Base-by-base conservation (phyloP, 2,888 invertebrate species). In the Mycalesis mineus region DNA sequence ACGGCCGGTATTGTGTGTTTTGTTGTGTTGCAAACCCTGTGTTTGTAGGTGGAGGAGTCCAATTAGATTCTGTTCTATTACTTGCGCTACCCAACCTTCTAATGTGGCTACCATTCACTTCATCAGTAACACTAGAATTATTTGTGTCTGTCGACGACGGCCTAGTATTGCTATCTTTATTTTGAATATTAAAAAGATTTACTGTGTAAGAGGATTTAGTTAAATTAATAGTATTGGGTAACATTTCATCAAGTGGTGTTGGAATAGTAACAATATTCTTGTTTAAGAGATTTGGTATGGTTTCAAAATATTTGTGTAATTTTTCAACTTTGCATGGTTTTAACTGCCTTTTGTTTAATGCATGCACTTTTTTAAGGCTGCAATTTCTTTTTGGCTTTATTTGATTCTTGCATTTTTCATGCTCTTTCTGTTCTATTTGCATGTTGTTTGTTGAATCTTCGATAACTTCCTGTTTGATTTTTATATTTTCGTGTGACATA, bases 141-240 rank as follows among this genome's bases (percentile, higher is more conserved):
- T 64, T 63, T 11, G 69, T 55, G 7, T 61, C 60, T 31, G 64
- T 61, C 5, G 74, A 69, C 5, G 60, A 22, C 2, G 67, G 54
- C 36, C 54, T 9, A 1, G 31, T 7, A 14, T 5, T 66, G 5
- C 41, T 37, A n/a, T 64, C 59, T 61, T 69, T 78, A 8, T 63
- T 68, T 55, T 62, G 68, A 9, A 86, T 62, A 52, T 66, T 71
- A 11, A 73, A 64, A 22, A 86, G 33, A 68, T 86, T 79, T 1
- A 88, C 54, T 2, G 68, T 66, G 66, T 85, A 87, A n/a, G 58
- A 62, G 7, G 72, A 59, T 51, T 79, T 79, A 55, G 75, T 79
- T n/a, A 84, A 69, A 54, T 70, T 73, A 50, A 88, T 70, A 63
- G 79, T 80, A 60, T 73, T 67, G 7, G 88, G 88, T 52, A 88